phyloP scores from a whole-genome alignment of 2,888 invertebrate genomes.

The Heliconius ismenius region DNA sequence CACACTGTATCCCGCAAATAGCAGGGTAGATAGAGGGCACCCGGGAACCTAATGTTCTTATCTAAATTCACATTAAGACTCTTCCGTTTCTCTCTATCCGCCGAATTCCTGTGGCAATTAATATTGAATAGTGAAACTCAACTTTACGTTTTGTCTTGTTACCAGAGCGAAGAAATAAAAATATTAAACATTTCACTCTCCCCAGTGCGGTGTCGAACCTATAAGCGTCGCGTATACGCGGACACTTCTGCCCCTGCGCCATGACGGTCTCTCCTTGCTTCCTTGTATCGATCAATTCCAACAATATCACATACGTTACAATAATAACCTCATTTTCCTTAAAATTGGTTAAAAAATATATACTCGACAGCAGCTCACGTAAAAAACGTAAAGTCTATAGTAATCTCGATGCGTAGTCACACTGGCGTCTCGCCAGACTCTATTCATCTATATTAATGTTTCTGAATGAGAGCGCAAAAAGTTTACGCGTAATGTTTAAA shows the following conservation, averaged over 20 bases:
- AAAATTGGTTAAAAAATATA: neutral
- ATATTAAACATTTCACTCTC: too few relatives aligned
- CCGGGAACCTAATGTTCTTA: too few relatives aligned
- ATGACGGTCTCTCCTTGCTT: neutral
- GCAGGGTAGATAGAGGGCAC: too few relatives aligned
- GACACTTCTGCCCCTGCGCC: neutral
- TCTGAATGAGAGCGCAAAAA: conserved; percentile 72
- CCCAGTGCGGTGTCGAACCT: neutral
- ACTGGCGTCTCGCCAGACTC: conserved; percentile 71
- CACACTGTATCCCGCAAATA: too few relatives aligned
- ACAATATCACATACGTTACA: too few relatives aligned
- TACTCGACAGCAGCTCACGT: conserved; percentile 18
- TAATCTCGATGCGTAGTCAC: conserved; percentile 50
- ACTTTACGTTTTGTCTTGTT: too few relatives aligned
- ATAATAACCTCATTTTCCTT: neutral
- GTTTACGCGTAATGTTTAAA: conserved; percentile 68
- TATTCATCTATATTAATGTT: conserved; percentile 75
- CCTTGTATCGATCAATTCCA: too few relatives aligned
- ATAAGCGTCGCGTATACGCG: neutral
- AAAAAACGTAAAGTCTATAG: conserved; percentile 47
- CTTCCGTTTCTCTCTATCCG: too few relatives aligned
- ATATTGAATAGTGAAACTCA: too few relatives aligned
- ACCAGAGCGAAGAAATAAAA: too few relatives aligned
- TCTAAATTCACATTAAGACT: too few relatives aligned
- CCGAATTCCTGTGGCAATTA: too few relatives aligned